Evolutionary conservation across 2,888 invertebrate species (phyloP), one percentile per base, ranked within the genome.

Genomic region (Argyresthia albistria): DNA sequence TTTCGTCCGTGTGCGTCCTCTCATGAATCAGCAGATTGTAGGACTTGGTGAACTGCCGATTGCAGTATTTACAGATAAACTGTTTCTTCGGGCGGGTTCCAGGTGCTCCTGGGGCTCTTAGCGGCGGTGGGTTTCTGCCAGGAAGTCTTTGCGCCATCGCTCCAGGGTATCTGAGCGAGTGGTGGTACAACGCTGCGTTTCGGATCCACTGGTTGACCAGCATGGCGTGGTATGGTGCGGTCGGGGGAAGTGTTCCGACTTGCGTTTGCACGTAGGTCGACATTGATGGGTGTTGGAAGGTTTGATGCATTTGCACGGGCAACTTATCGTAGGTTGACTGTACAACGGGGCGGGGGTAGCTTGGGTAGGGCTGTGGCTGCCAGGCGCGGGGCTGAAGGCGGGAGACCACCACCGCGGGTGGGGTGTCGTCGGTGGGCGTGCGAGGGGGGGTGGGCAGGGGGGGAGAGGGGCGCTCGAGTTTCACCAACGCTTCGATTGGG

Each of bases 21-120:
- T 98, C 98, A 78, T 99, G 98, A 64, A 99, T 99, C 67, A 98
- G 90, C 64, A 99, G 90, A 80, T 99, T 99, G 90, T 99, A 99
- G 50, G 97, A 97, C 80, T 99, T 99, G 59, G 98, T 98, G 86
- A 99, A 99, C 73, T 98, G 97, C 42, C 98, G 91, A 73, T 96
- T 94, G 88, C 99, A 99, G 83, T 95, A 98, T 84, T 97, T 96
- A 90, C 98, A 99, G 70, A 99, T 98, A 86, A 97, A 98, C 83
- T 98, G 93, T 63, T 93, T 93, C 76, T 93, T 93, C 48, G 93
- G 93, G 58, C 93, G 87, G 37, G 84, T 88, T 62, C 91, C 90
- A 50, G 88, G 89, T 4, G 81, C 84, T 50, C 88, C 87, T 1
- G 89, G 88, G 0, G 90, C 87, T 65, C 91, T 81, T 70, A 90